These are phyloP conservation scores for Notechis scutatus DNA, from an alignment of 2,113 vertebrate species.

Conservation along the genomic window DNA sequence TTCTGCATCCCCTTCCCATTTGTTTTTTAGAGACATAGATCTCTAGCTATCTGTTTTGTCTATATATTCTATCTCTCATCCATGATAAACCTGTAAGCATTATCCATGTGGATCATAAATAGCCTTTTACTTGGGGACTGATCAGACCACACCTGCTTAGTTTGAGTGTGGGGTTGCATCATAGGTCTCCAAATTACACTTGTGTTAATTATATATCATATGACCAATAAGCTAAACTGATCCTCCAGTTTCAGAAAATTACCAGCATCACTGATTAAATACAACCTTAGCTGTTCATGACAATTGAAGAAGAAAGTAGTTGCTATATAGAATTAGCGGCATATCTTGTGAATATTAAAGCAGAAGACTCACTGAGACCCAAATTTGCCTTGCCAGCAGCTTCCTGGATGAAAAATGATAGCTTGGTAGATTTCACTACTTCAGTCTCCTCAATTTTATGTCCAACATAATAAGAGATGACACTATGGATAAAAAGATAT, in stretches of 20 bases:
- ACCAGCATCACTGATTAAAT: neutral
- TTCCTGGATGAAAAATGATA: conserved; percentile 3
- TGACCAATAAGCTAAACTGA: neutral
- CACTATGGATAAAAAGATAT: neutral
- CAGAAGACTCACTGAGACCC: neutral
- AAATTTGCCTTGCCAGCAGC: neutral
- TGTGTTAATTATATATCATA: neutral
- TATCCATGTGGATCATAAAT: neutral
- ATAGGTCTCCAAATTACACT: neutral
- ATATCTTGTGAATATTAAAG: neutral
- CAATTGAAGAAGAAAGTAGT: neutral
- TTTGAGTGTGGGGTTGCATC: neutral
- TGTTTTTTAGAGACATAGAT: neutral
- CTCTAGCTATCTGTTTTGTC: neutral
- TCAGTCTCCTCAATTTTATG: conserved; percentile 9
- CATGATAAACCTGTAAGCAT: neutral
- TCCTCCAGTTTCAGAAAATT: neutral
- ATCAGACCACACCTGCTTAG: neutral
- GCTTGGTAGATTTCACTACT: conserved; percentile 2
- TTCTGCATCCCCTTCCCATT: neutral
- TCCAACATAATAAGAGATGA: conserved; percentile 3
- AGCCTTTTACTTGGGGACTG: neutral
- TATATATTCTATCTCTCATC: neutral
- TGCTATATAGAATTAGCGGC: neutral
- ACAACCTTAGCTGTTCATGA: neutral